A percentile compares a stretch with the other conserved stretches of the same genome.
phyloP scores from a whole-genome alignment of 2,797 vertebrate genomes.

The Agapornis canus region DNA sequence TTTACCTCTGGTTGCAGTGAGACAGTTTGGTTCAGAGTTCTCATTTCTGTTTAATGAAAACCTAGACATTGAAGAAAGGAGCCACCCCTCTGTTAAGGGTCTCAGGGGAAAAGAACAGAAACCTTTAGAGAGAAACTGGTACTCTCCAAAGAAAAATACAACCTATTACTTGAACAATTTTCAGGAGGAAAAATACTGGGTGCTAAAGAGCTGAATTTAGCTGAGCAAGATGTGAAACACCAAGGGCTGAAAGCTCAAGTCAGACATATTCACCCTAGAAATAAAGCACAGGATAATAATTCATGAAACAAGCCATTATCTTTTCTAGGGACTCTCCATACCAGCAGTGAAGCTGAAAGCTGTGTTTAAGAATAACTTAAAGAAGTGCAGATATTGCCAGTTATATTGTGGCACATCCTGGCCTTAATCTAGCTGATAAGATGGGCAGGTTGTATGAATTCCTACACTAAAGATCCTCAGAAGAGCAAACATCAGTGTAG shows the following conservation, averaged over 20 bases:
- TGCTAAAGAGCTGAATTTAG: background rate
- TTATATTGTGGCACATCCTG: background rate
- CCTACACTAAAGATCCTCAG: background rate
- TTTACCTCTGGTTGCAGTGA: background rate
- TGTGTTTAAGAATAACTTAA: background rate
- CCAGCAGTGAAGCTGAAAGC: background rate
- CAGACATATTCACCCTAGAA: background rate
- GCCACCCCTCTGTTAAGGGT: background rate
- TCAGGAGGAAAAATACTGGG: background rate
- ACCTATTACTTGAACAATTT: background rate
- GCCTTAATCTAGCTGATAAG: background rate
- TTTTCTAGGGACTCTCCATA: background rate
- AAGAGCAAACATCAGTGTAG: accelerated
- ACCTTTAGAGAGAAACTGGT: background rate
- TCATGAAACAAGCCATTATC: background rate
- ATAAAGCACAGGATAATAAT: background rate
- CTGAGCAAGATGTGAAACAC: background rate
- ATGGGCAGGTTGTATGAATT: background rate
- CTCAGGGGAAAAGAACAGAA: background rate
- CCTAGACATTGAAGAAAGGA: background rate
- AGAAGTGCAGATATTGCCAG: background rate
- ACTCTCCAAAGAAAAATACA: background rate
- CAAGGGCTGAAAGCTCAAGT: background rate
- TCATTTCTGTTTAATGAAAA: background rate
- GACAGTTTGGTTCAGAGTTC: background rate